Evolutionary conservation across 1,140 invertebrate species (phyloP).

Genomic region (Drosophila parabipectinata): DNA sequence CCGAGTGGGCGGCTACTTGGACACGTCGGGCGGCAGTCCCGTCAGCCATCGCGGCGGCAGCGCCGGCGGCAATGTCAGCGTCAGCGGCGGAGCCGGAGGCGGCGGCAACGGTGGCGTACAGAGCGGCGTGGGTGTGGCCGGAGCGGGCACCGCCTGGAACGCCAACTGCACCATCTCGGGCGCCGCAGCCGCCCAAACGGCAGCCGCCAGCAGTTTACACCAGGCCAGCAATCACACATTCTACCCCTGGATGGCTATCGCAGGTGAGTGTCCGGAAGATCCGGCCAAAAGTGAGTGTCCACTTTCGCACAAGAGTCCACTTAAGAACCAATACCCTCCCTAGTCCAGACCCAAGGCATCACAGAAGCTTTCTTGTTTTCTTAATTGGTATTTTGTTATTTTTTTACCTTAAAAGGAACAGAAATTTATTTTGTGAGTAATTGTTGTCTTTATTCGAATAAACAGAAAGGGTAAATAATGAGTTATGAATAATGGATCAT

Average conservation of each 20-base stretch:
- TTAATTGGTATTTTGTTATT: slow-evolving; percentile 18
- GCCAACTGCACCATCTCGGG: slow-evolving; percentile 84
- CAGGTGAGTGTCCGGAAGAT: slow-evolving; percentile 90
- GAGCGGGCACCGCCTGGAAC: slow-evolving; percentile 85
- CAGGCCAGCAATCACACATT: slow-evolving; percentile 96
- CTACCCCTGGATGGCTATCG: slow-evolving; percentile 99
- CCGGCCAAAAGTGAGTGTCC: slow-evolving; percentile 78
- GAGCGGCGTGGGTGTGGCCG: slow-evolving; percentile 86
- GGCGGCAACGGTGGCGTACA: slow-evolving; percentile 79
- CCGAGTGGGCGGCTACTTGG: slow-evolving; percentile 88
- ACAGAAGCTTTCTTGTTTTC: slow-evolving; percentile 41
- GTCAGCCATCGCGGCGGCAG: slow-evolving; percentile 89
- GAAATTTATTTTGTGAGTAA: slow-evolving; percentile 11
- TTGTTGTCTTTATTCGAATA: neutral
- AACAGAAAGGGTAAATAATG: slow-evolving; percentile 23
- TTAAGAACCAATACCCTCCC: slow-evolving; percentile 10
- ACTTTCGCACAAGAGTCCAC: slow-evolving; percentile 42
- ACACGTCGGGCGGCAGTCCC: slow-evolving; percentile 89
- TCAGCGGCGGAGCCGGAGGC: slow-evolving; percentile 88
- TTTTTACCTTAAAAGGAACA: neutral
- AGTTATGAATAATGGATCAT: neutral
- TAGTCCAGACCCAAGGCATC: no score
- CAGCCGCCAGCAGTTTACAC: slow-evolving; percentile 92
- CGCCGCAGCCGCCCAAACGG: slow-evolving; percentile 89
- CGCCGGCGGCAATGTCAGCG: slow-evolving; percentile 88